These are phyloP conservation scores for Hydrozoanthus tunicans DNA, from an alignment of 64 coral and sea anemone genomes.

Conservation along the genomic window DNA sequence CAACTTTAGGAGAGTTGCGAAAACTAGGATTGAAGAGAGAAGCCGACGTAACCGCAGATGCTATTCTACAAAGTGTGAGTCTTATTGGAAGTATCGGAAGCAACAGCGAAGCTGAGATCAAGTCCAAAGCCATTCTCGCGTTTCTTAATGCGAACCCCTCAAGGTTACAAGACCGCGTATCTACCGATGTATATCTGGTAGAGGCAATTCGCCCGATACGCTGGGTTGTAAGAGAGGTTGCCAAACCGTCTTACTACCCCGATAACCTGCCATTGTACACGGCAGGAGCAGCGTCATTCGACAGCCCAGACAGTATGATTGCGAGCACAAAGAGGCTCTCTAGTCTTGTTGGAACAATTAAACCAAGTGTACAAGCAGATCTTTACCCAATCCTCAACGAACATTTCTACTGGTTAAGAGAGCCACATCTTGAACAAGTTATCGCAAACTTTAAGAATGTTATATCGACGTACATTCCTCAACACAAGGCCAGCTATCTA, in stretches of 20 bases:
- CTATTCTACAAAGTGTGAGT: constrained; percentile 56
- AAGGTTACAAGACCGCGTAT: not conserved
- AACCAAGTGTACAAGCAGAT: constrained; percentile 40
- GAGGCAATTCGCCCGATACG: constrained; percentile 20
- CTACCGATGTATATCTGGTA: not conserved
- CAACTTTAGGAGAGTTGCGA: constrained; percentile 24
- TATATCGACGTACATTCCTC: constrained; percentile 25
- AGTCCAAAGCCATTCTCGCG: constrained; percentile 59
- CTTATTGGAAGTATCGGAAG: constrained; percentile 19
- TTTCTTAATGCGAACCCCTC: constrained; percentile 22
- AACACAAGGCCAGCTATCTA: constrained; percentile 53
- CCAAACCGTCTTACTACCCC: constrained; percentile 46
- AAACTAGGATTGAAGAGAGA: constrained; percentile 72
- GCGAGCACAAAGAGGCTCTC: constrained; percentile 21
- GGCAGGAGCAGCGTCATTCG: not conserved
- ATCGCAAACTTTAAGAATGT: constrained; percentile 53
- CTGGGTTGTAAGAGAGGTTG: constrained; percentile 43
- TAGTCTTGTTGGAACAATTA: constrained; percentile 68
- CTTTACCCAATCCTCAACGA: not conserved
- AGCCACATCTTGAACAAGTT: constrained; percentile 49
- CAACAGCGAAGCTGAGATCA: not conserved
- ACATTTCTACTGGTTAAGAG: constrained; percentile 64
- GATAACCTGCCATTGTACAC: constrained; percentile 13
- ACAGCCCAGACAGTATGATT: constrained; percentile 41
- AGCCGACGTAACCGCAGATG: constrained; percentile 32